Percentiles rank a stretch among this genome's conserved stretches.
Evolutionary conservation across 2,888 invertebrate species (phyloP).

Genomic region (Machimus rusticus): DNA sequence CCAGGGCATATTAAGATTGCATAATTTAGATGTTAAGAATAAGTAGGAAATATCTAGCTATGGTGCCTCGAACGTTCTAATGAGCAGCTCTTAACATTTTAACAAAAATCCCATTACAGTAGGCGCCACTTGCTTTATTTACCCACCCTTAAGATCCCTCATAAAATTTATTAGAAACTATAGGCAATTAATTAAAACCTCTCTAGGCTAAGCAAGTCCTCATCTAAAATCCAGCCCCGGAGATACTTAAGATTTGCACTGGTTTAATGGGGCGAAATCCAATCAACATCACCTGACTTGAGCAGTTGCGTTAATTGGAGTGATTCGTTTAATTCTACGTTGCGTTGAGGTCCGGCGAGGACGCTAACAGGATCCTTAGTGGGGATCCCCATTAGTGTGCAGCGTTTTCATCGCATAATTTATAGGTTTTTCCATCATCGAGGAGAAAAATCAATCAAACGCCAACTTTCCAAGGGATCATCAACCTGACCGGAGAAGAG

Average conservation of each 20-base stretch:
- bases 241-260: not conserved
- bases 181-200: not conserved
- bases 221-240: not conserved
- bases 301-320: not conserved
- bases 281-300: not conserved
- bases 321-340: not conserved
- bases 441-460: slow-evolving; percentile 23
- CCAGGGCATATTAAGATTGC: not conserved
- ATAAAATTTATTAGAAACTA: not conserved
- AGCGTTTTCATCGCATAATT: slow-evolving; percentile 3
- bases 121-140: not conserved
- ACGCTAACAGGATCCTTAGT: not conserved
- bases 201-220: not conserved
- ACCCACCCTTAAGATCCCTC: not conserved
- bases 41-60: not conserved
- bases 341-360: not conserved
- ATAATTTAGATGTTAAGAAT: not conserved
- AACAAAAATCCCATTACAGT: not conserved
- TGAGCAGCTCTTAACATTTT: not conserved
- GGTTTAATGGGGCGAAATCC: not conserved
- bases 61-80: not conserved
- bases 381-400: not conserved
- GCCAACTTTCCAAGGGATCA: slow-evolving; percentile 28
- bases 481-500: not conserved
- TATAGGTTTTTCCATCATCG: slow-evolving; percentile 6